Conservation (phyloP, 64 coral and sea anemone species). For the Cladopsammia gracilis region DNA sequence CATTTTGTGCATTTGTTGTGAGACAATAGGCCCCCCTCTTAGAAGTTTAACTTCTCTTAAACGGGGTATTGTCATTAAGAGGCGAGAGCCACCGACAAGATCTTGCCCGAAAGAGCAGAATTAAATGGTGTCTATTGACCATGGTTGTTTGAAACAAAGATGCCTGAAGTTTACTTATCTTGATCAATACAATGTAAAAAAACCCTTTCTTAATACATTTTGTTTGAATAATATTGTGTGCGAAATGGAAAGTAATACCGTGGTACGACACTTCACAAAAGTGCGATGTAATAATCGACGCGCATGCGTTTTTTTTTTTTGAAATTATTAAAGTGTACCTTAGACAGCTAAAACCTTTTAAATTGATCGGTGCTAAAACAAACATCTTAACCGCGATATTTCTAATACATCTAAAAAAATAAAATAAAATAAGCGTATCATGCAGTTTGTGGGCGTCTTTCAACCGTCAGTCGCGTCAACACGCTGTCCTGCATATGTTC, state of each 20-base stretch:
- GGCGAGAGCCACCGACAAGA: neutral
- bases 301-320: slow-evolving; percentile 22
- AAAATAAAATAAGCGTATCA: neutral
- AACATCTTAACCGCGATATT: slow-evolving; percentile 36
- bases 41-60: slow-evolving; percentile 48
- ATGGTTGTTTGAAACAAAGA: slow-evolving; percentile 40
- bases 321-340: slow-evolving; percentile 12
- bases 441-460: neutral
- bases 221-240: slow-evolving; percentile 29
- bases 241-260: slow-evolving; percentile 15
- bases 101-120: neutral
- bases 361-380: neutral
- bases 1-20: slow-evolving; percentile 35
- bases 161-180: slow-evolving; percentile 48
- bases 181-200: slow-evolving; percentile 32
- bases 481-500: neutral
- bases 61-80: slow-evolving; percentile 21
- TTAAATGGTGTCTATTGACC: slow-evolving; percentile 16
- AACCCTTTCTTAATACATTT: neutral
- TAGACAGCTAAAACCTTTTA: slow-evolving; percentile 6
- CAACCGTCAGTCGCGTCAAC: neutral
- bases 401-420: neutral
- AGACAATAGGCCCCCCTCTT: slow-evolving; percentile 36
- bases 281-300: neutral
- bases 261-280: neutral